These are phyloP conservation scores for Brotula barbata DNA, from an alignment of 2,797 vertebrate genomes.

Conservation along the genomic window DNA sequence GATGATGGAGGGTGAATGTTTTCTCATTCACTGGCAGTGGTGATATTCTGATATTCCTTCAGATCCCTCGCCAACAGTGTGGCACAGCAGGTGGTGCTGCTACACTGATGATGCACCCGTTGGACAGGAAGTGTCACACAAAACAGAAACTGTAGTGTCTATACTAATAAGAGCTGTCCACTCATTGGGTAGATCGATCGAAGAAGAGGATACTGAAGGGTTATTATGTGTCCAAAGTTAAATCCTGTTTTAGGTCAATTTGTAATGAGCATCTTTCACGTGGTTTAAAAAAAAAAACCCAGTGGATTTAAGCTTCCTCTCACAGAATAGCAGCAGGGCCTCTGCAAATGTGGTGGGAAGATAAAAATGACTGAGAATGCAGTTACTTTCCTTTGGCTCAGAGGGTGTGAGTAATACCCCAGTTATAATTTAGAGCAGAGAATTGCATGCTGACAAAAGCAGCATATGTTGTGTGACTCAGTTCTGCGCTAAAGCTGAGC, in stretches of 20 bases:
- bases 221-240: not conserved
- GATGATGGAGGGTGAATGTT: conserved; percentile 68
- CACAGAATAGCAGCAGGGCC: conserved; percentile 22
- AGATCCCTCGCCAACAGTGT: conserved; percentile 67
- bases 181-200: conserved; percentile 42
- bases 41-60: conserved; percentile 64
- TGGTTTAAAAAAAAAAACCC: conserved; percentile 21
- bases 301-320: conserved; percentile 34
- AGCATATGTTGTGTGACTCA: conserved; percentile 83
- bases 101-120: conserved; percentile 48
- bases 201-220: conserved; percentile 3
- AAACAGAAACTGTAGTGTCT: conserved; percentile 42
- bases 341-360: conserved; percentile 57
- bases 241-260: conserved; percentile 30
- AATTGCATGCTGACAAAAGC: conserved; percentile 78
- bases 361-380: conserved; percentile 64
- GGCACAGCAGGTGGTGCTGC: conserved; percentile 62
- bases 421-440: conserved; percentile 77
- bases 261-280: conserved; percentile 11
- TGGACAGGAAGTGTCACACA: conserved; percentile 46
- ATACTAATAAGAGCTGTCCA: conserved; percentile 50
- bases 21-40: conserved; percentile 62
- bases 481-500: conserved; percentile 73
- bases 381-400: conserved; percentile 66
- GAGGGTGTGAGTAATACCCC: conserved; percentile 73